Evolutionary conservation across 1,140 invertebrate genomes (phyloP).

Genomic region (Papilio polytes): DNA sequence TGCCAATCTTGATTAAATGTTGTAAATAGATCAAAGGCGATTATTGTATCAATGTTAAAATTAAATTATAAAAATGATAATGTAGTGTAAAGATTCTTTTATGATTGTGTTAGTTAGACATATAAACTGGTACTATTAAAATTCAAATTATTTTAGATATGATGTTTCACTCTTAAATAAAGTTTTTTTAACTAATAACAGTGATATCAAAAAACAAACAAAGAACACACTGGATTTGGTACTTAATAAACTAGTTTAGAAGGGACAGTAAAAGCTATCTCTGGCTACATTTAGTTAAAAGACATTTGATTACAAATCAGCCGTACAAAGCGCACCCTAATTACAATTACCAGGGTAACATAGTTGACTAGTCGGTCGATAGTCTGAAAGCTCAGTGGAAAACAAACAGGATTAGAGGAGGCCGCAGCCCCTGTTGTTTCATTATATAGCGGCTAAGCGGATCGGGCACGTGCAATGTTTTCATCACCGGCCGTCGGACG

Average conservation of each 20-base stretch:
- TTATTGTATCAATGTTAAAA: conserved; percentile 8
- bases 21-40: conserved; percentile 32
- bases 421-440: conserved; percentile 58
- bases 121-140: too few relatives aligned
- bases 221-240: too few relatives aligned
- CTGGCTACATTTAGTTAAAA: background rate
- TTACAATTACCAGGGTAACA: conserved; percentile 29
- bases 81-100: too few relatives aligned
- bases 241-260: background rate
- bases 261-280: background rate
- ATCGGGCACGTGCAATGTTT: conserved; percentile 78
- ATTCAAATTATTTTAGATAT: too few relatives aligned
- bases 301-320: conserved; percentile 1
- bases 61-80: conserved; percentile 1
- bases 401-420: conserved; percentile 70
- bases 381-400: conserved; percentile 46
- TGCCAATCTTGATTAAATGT: conserved; percentile 36
- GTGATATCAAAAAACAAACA: too few relatives aligned
- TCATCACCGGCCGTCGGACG: conserved; percentile 63
- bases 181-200: too few relatives aligned
- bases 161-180: too few relatives aligned
- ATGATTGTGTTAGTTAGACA: too few relatives aligned
- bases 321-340: conserved; percentile 15
- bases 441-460: conserved; percentile 77
- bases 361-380: conserved; percentile 22